Base-by-base conservation (phyloP, 2,797 vertebrate species). In the Chiropotes sagulatus region DNA sequence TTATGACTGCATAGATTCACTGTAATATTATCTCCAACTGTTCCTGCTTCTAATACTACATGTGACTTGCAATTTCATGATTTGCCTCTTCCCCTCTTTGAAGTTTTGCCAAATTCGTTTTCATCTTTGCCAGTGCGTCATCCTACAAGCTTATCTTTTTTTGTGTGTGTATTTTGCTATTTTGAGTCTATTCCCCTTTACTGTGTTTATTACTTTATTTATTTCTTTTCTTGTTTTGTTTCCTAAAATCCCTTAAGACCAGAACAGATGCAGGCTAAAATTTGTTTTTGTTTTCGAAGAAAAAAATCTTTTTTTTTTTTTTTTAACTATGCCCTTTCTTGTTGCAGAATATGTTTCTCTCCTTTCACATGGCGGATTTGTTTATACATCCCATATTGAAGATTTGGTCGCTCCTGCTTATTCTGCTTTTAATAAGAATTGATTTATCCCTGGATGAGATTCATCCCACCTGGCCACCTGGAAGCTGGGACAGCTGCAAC, bases 261-360 rank as follows among this genome's bases (percentile, higher is more conserved):
- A 92, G 20, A 92, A 61, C 84, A 94, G 76, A 94, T 78, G 61
- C 33, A 30, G 54, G 93, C 54, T 54, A 80, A 93, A 92, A 64
- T 28, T 36, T 70, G 70, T 67, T 97, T 86, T 84, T 72, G 93
- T 79, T 92, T 95, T 70, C 61, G 7, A 88, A 75, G 50, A 93
- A 93, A 95, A 90, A 73, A 70, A 12, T 61, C 28, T 86, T 79
- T 85, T 52, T 52, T 52, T 48, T 20, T 54, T 50, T 52, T 54
- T 88, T n/a, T 28, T 26, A 67, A 94, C 75, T 14, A 54, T 76
- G 44, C 30, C 83, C 80, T 87, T 78, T 75, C n/a, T 83, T 92
- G 75, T 33, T 30, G 11, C 4, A 48, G 39, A 81, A 58, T 41
- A 4, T 52, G n/a, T 87, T 57, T 87, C 2, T 70, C 39, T 90